phyloP scores from a whole-genome alignment of 2,888 invertebrate genomes.

The Caenorhabditis wallacei region DNA sequence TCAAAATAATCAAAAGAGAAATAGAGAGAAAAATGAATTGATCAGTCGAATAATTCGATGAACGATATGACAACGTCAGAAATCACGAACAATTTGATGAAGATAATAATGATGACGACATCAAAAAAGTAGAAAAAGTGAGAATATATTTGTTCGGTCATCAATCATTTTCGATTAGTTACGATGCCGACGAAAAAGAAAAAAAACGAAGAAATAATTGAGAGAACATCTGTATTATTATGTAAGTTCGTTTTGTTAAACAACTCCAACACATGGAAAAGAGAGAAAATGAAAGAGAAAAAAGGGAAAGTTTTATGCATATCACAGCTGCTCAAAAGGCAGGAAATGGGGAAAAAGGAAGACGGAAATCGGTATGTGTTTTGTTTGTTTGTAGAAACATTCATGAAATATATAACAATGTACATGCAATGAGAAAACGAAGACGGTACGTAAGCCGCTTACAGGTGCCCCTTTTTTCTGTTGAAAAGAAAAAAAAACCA shows the following conservation, averaged over 20 bases:
- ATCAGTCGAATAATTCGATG: slow-evolving; percentile 40
- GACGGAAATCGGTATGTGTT: slow-evolving; percentile 29
- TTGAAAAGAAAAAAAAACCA: slow-evolving; percentile 6
- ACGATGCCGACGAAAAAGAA: slow-evolving; percentile 18
- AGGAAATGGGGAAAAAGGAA: slow-evolving; percentile 10
- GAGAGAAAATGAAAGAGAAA: slow-evolving; percentile 1
- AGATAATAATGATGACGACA: slow-evolving; percentile 5
- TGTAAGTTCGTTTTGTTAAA: slow-evolving; percentile 23
- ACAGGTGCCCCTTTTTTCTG: slow-evolving; percentile 34
- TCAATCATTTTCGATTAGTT: slow-evolving; percentile 47
- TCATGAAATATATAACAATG: slow-evolving; percentile 36
- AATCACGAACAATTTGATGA: slow-evolving; percentile 32
- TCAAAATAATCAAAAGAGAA: slow-evolving; percentile 5
- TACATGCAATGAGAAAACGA: slow-evolving; percentile 29
- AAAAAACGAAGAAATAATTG: not conserved
- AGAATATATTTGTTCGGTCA: slow-evolving; percentile 37
- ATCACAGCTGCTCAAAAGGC: slow-evolving; percentile 35
- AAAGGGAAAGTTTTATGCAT: slow-evolving; percentile 18
- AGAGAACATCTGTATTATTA: slow-evolving; percentile 34
- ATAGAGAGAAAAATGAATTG: slow-evolving; percentile 26
- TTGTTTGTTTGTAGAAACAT: slow-evolving; percentile 54
- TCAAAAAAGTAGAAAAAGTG: not conserved
- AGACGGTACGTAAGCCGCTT: slow-evolving; percentile 60
- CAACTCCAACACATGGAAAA: slow-evolving; percentile 19
- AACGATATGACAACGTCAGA: slow-evolving; percentile 44